Percentiles rank a stretch among this genome's conserved stretches.
Evolutionary conservation across 2,888 invertebrate genomes (phyloP).

Genomic region (Drosophila nr. fundita): DNA sequence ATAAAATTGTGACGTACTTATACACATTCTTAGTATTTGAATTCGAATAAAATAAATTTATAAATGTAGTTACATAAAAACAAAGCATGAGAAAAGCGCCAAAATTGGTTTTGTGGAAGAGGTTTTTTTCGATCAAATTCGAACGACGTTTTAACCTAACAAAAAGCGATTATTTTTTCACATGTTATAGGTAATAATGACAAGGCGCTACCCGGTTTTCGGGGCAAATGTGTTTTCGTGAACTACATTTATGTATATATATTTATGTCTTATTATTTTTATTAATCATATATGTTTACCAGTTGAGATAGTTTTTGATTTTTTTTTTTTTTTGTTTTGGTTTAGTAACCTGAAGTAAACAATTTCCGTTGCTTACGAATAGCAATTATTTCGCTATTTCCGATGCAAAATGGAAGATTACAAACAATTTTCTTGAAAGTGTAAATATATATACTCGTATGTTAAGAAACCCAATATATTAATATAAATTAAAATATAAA

Average conservation of each 20-base stretch:
- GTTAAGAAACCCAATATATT: not conserved
- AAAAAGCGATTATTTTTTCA: not conserved
- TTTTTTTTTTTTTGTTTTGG: not conserved
- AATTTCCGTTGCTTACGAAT: slow-evolving; percentile 2
- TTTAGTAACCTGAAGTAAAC: not conserved
- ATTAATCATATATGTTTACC: not conserved
- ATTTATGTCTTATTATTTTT: not conserved
- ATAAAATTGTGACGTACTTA: not conserved
- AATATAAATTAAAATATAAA: not conserved
- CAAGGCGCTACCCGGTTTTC: not conserved
- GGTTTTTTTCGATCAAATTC: not conserved
- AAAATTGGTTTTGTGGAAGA: not conserved
- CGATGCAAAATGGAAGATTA: not conserved
- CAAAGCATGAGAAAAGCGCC: not conserved
- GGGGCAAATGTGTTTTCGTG: not conserved
- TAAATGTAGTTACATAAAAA: not conserved
- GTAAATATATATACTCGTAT: no score
- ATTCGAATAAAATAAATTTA: not conserved
- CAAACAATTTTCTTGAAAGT: slow-evolving; percentile 10
- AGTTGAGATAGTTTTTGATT: not conserved
- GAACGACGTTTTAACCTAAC: not conserved
- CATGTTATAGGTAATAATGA: not conserved
- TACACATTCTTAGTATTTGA: not conserved
- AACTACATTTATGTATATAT: not conserved
- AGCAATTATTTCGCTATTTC: slow-evolving; percentile 19